phyloP scores from a whole-genome alignment of 2,797 vertebrate species.

The Australoheros facetus region DNA sequence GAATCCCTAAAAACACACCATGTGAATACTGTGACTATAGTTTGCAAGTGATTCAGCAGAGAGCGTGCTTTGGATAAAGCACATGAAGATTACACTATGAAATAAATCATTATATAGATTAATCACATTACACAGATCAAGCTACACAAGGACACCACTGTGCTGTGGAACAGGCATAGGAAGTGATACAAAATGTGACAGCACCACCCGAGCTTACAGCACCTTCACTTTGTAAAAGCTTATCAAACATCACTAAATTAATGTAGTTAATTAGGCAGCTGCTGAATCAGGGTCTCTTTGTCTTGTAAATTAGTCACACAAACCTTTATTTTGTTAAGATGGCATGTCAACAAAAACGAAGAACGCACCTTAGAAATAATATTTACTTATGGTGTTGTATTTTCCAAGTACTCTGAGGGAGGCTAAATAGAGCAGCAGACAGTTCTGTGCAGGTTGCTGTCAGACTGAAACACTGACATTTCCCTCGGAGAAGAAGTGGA shows the following conservation, averaged over 20 bases:
- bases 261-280: neutral
- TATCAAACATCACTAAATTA: neutral
- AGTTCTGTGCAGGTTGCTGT: neutral
- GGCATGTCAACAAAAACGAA: neutral
- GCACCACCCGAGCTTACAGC: no score
- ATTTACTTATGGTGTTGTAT: conserved; percentile 74
- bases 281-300: neutral
- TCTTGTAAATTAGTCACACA: neutral
- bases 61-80: no score
- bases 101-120: no score
- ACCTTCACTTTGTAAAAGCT: neutral
- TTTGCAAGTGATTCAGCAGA: no score
- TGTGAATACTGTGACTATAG: no score
- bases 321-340: neutral
- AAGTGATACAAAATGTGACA: no score
- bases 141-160: no score
- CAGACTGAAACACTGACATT: neutral
- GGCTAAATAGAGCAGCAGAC: neutral
- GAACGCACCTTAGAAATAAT: conserved; percentile 73
- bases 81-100: no score
- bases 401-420: neutral
- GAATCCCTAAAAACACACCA: no score
- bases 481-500: neutral
- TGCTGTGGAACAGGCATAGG: no score
- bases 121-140: no score